Evolutionary conservation across 2,113 vertebrate genomes (phyloP).

Genomic region (Chlorodrepanis virens): DNA sequence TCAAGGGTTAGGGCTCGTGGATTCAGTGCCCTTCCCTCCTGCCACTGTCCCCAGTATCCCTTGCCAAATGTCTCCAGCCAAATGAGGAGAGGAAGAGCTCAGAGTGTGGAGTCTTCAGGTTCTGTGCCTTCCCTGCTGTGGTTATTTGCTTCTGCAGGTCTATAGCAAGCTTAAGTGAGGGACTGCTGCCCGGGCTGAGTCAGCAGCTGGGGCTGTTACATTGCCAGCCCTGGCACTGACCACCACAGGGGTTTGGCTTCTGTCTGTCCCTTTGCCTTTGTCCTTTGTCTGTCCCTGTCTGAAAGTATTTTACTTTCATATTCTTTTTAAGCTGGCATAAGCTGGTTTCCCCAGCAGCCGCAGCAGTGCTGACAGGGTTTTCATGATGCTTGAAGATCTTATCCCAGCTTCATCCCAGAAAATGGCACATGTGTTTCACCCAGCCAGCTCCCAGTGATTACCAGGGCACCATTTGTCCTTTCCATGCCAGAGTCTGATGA

Average conservation of each 20-base stretch:
- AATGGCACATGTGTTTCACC: background rate
- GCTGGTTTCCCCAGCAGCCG: background rate
- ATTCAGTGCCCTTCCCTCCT: background rate
- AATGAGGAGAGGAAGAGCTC: background rate
- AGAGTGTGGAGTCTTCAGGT: background rate
- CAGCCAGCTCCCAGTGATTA: background rate
- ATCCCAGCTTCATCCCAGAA: background rate
- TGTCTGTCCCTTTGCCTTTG: background rate
- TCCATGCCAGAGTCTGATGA: background rate
- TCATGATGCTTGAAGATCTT: background rate
- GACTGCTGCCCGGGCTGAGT: background rate
- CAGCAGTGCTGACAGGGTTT: background rate
- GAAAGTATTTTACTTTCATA: background rate
- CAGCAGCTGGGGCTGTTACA: background rate
- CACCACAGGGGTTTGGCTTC: background rate
- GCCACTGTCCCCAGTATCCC: background rate
- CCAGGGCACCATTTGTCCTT: background rate
- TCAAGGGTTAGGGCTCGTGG: background rate
- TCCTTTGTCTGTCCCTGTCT: too few species aligned
- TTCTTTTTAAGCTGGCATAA: background rate
- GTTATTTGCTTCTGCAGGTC: background rate
- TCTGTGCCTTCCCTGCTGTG: background rate
- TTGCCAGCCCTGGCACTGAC: background rate
- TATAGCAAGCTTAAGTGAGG: background rate
- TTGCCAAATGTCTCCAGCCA: background rate